phyloP scores from a whole-genome alignment of 2,888 invertebrate species.

The Lamproptera curius region DNA sequence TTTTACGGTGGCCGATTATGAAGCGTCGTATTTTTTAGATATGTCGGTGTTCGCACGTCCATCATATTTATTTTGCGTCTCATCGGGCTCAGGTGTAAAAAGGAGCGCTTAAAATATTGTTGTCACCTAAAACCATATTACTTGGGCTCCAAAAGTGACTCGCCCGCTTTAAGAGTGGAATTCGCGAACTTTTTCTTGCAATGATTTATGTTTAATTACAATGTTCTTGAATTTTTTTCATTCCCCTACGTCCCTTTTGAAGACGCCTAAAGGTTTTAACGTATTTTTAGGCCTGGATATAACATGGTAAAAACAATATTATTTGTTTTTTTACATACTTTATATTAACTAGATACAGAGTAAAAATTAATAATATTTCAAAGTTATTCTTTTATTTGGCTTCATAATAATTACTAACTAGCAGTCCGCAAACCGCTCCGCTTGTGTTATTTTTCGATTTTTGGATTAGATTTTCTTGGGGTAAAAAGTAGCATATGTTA shows the following conservation, averaged over 20 bases:
- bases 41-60: slow-evolving; percentile 20
- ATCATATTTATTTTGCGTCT: slow-evolving; percentile 55
- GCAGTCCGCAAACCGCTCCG: too few relatives aligned
- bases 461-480: too few relatives aligned
- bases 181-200: slow-evolving; percentile 49
- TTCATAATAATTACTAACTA: too few relatives aligned
- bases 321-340: too few relatives aligned
- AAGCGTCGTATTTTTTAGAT: slow-evolving; percentile 11
- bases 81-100: slow-evolving; percentile 59
- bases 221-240: slow-evolving; percentile 41
- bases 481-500: too few relatives aligned
- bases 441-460: too few relatives aligned
- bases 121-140: slow-evolving; percentile 65
- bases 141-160: slow-evolving; percentile 58
- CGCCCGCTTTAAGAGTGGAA: slow-evolving; percentile 45
- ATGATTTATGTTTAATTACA: slow-evolving; percentile 71
- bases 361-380: too few relatives aligned
- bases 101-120: slow-evolving; percentile 60
- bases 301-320: too few relatives aligned
- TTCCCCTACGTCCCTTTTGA: slow-evolving; percentile 49
- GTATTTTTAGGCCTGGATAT: too few relatives aligned
- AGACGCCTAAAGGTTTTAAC: too few relatives aligned
- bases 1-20: slow-evolving; percentile 2
- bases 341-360: too few relatives aligned
- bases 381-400: too few relatives aligned